phyloP scores from a whole-genome alignment of 2,888 invertebrate genomes.

The Clitarchus hookeri region DNA sequence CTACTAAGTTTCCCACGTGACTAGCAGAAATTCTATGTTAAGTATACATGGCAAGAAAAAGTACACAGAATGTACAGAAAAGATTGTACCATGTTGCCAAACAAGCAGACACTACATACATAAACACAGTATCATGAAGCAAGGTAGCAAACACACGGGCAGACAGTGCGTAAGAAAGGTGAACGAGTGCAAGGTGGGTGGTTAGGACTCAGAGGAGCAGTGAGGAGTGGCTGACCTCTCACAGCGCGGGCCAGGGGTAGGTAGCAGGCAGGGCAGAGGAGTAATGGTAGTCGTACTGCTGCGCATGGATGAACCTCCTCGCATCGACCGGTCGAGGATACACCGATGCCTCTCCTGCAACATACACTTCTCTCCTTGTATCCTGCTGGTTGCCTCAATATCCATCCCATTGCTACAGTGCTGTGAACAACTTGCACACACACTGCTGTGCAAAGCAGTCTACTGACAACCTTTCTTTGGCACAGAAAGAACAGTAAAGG shows the following conservation, averaged over 20 bases:
- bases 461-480: no score
- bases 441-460: no score
- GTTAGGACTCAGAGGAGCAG: background rate
- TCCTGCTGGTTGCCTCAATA: no score
- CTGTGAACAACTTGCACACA: no score
- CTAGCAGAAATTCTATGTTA: no score
- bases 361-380: background rate
- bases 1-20: no score
- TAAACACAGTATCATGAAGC: background rate
- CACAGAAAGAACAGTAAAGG: no score
- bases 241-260: conserved; percentile 62
- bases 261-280: conserved; percentile 68
- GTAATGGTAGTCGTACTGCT: conserved; percentile 79
- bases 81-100: no score
- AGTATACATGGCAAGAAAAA: no score
- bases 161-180: background rate
- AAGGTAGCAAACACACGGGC: no score
- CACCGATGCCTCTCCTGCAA: conserved; percentile 75
- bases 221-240: conserved; percentile 44
- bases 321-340: conserved; percentile 76
- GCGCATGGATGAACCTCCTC: conserved; percentile 74
- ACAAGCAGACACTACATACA: background rate
- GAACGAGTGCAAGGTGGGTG: background rate
- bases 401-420: no score
- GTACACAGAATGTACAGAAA: no score